Base-by-base conservation (phyloP, 2,113 vertebrate genomes). In the Noctilio leporinus region DNA sequence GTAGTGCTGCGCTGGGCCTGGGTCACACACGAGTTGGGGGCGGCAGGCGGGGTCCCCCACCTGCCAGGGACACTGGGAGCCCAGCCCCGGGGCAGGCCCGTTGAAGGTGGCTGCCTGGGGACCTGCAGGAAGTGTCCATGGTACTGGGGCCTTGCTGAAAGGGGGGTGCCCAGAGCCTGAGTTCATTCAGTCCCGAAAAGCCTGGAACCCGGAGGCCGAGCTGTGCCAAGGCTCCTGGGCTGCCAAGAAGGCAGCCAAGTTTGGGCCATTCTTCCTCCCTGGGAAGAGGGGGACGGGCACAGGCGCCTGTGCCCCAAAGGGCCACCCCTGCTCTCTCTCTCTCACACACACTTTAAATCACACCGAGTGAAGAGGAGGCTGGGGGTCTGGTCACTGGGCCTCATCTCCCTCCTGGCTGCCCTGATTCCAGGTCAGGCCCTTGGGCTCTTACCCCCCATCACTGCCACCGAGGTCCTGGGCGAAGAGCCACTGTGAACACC, bases 71-170 rank as follows among this genome's bases (percentile, higher is more conserved):
- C 43, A 12, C 86, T 64, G n/a, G n/a, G n/a, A n/a, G n/a, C n/a
- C 15, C 28, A 30, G 59, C 86, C 35, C 45, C 2, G 64, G 47
- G 72, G 49, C 0, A 0, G 84, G 78, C 78, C 86, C 69, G 10
- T 75, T 75, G 62, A 65, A 15, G 0, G 49, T 10, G 51, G 80
- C 88, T 51, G 85, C 90, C 45, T 2, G 38, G 49, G 87, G 73
- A 38, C 59, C 73, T 43, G 10, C 22, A 15, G n/a, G 26, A 89
- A 47, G 97, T 95, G 90, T 95, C 96, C 96, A 94, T 73, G 96
- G 97, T 73, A 51, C 93, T 16, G 2, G 20, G 51, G 55, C 80
- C 70, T 78, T 86, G 30, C 76, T 89, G 82, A 93, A 87, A 55
- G 55, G 26, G 30, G 5, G 35, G 40, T 57, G 83, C 69, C 90